These are phyloP conservation scores for Sicus ferrugineus DNA, from an alignment of 2,888 invertebrate genomes.

Conservation along the genomic window DNA sequence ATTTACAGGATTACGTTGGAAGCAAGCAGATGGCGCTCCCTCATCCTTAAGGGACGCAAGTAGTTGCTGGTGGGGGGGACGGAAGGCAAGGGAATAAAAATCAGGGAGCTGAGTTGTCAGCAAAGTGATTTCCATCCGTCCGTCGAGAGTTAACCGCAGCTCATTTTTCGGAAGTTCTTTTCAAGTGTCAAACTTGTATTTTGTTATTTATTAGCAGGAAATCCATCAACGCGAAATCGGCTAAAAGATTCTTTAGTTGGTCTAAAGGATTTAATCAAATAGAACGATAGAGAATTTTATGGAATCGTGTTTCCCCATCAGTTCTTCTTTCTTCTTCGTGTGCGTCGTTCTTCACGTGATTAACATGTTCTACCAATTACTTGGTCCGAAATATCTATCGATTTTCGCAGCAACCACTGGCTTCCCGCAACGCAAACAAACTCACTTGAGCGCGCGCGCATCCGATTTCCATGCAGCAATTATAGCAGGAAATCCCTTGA, in stretches of 20 bases:
- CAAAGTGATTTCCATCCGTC: constrained; percentile 24
- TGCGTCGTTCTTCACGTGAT: no score
- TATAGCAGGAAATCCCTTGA: constrained; percentile 19
- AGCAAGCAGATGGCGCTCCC: neutral
- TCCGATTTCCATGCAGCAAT: constrained; percentile 14
- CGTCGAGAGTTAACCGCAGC: neutral
- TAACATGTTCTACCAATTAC: no score
- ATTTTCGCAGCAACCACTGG: no score
- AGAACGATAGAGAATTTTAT: no score
- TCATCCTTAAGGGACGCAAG: neutral
- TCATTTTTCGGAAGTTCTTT: neutral
- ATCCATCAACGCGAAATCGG: constrained; percentile 4
- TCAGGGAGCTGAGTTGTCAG: constrained; percentile 24
- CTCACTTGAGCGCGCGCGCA: constrained; percentile 11
- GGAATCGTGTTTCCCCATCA: no score
- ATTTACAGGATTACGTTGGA: constrained; percentile 10
- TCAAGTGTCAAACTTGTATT: neutral
- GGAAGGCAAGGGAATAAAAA: neutral
- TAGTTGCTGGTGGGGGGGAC: neutral
- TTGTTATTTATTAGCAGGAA: constrained; percentile 1
- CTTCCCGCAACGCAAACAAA: no score
- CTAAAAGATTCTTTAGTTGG: no score
- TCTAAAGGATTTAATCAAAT: no score
- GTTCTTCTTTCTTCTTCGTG: no score
- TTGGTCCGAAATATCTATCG: no score